Base-by-base conservation (phyloP, 2,113 vertebrate genomes). In the Eudyptes chrysolophus region DNA sequence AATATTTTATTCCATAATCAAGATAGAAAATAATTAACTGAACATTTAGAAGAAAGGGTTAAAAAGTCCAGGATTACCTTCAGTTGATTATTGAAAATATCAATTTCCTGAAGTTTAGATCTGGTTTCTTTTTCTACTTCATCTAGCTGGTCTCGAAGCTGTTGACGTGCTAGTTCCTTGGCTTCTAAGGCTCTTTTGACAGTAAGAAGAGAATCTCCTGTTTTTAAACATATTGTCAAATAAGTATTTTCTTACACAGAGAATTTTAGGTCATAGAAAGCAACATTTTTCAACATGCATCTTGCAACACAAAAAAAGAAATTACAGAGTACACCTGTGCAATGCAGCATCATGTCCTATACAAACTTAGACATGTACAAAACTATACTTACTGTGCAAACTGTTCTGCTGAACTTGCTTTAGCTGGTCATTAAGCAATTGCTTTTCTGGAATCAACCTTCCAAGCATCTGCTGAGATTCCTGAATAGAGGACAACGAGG, bases 351-450 rank as follows among this genome's bases (percentile, higher is more conserved):
- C 0, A 7, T 5, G 20, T 14, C 32, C 48, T 34, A 10, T 17
- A 60, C 22, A 40, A 60, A 27, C 9, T 27, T 7, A 32, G 25
- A 61, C 16, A 7, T 6, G 13, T 62, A 95, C 61, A 79, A 55
- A 87, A 80, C 36, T 22, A 69, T 27, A 99, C 99, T 98, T 98
- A 99, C 99, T 98, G 68, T 99, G 99, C 96, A 99, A 98, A 97
- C 99, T 99, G 98, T 99, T 99, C 96, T 99, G 99, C 69, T 99
- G 99, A 87, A 99, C 99, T 96, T 99, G 99, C 83, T 99, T 99
- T 92, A 99, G 94, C 69, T 99, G 99, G 64, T 99, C 99, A 81
- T 98, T 99, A n/a, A 99, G 99, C 92, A 97, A 98, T 96, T 99
- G 99, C 94, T 99, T 99, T 92, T 99, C 99, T 61, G 99, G 99